Conservation (phyloP, 2,113 vertebrate genomes). For the Cettia cetti region DNA sequence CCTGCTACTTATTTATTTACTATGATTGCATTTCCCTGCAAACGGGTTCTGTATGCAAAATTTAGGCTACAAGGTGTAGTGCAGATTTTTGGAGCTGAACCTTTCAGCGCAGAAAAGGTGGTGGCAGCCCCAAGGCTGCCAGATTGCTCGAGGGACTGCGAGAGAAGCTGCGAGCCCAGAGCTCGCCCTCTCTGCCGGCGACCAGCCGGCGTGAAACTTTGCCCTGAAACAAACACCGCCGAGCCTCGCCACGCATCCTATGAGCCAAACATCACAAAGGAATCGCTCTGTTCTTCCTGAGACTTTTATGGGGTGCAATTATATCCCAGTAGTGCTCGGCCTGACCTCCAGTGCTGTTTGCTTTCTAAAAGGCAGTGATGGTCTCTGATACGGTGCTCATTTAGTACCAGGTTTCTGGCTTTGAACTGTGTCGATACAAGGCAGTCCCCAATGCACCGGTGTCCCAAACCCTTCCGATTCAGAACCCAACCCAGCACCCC, state of each 20-base stretch:
- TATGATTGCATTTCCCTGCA: not conserved
- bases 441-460: accelerated
- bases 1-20: not conserved
- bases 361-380: not conserved
- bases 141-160: slow-evolving; percentile 27
- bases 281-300: not conserved
- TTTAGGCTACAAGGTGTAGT: not conserved
- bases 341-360: not conserved
- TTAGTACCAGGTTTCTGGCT: not conserved
- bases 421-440: not conserved
- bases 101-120: not conserved
- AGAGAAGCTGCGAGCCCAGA: slow-evolving; percentile 17
- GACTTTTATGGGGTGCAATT: not conserved
- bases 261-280: not conserved
- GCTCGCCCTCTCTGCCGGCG: not conserved
- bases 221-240: not conserved
- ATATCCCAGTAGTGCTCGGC: not conserved
- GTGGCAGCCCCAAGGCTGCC: not conserved
- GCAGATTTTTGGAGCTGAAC: not conserved
- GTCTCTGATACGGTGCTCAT: not conserved
- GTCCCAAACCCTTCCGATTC: not conserved
- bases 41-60: not conserved
- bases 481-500: not conserved
- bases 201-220: not conserved
- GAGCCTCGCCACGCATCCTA: accelerated